phyloP scores from a whole-genome alignment of 2,888 invertebrate species.

The Drosophila tripunctata region DNA sequence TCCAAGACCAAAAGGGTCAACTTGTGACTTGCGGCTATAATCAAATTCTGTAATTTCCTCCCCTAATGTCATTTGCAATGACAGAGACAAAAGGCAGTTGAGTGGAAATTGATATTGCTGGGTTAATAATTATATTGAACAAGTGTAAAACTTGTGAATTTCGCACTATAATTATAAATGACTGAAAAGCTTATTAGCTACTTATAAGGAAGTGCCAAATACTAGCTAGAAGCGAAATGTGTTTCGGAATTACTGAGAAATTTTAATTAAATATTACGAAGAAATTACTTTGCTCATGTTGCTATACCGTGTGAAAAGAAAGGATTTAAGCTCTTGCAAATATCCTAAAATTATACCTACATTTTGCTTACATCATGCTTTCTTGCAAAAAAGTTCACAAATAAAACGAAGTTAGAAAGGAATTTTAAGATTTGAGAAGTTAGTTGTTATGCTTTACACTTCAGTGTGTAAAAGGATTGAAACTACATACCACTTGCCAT shows the following conservation, averaged over 20 bases:
- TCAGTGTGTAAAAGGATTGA: background rate
- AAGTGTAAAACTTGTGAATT: too few relatives aligned
- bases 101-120: conserved; percentile 2
- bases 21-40: conserved; percentile 1
- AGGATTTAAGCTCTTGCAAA: too few relatives aligned
- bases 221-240: too few relatives aligned
- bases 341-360: too few relatives aligned
- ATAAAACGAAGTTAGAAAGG: background rate
- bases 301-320: too few relatives aligned
- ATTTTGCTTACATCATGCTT: too few relatives aligned
- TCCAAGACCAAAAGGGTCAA: background rate
- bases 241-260: too few relatives aligned
- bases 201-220: conserved; percentile 2
- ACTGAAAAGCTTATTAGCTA: conserved; percentile 13
- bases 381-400: too few relatives aligned
- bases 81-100: background rate
- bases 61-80: background rate
- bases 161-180: background rate
- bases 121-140: conserved; percentile 14
- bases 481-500: background rate
- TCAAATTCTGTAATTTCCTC: conserved; percentile 9
- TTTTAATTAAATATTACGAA: too few relatives aligned
- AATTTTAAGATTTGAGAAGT: background rate
- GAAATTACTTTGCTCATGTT: too few relatives aligned
- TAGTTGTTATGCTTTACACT: background rate